A percentile compares a stretch with the other conserved stretches of the same genome.
Evolutionary conservation across 2,113 vertebrate species (phyloP).

Genomic region (Neofelis nebulosa): DNA sequence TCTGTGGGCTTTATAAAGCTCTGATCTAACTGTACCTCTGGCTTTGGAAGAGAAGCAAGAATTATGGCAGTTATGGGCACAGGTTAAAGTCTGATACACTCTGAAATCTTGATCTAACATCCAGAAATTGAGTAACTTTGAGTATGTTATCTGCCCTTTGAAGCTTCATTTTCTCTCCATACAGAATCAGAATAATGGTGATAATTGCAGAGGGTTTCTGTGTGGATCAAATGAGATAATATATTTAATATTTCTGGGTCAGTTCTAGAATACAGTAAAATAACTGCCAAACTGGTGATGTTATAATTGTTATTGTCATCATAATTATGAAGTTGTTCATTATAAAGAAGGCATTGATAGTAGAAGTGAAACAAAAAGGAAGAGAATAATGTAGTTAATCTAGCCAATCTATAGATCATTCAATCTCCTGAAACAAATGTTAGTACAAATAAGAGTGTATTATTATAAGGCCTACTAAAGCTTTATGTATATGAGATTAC

Average conservation of each 20-base stretch:
- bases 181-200: background rate
- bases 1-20: background rate
- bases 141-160: background rate
- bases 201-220: background rate
- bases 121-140: background rate
- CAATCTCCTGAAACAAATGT: background rate
- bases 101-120: background rate
- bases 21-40: background rate
- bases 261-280: background rate
- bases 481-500: background rate
- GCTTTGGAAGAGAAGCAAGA: background rate
- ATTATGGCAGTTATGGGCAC: background rate
- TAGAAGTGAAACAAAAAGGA: background rate
- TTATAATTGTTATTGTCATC: background rate
- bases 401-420: background rate
- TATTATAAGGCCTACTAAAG: background rate
- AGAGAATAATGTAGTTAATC: background rate
- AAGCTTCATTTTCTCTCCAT: background rate
- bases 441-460: background rate
- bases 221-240: background rate
- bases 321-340: background rate
- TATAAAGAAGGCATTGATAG: background rate
- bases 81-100: background rate
- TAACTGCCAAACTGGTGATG: background rate
- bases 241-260: background rate